Percentiles rank a stretch among this genome's conserved stretches.
These are phyloP conservation scores for Acanthococcus lagerstroemiae DNA, from an alignment of 2,888 invertebrate genomes.

Conservation along the genomic window DNA sequence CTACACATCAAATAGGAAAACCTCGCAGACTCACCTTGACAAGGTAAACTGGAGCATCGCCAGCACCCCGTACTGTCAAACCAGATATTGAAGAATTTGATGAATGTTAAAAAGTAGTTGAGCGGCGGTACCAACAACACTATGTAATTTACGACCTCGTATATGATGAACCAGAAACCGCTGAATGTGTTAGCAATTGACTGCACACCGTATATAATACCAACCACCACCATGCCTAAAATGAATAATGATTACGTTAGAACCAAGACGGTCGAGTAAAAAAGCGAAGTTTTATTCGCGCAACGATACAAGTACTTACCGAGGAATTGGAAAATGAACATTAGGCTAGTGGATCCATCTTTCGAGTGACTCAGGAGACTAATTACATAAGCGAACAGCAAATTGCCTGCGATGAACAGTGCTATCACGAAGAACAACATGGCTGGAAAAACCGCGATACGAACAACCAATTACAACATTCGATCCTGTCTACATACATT, in stretches of 20 bases:
- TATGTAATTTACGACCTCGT: background rate
- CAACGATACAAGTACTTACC: background rate
- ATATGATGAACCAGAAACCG: background rate
- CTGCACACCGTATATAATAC: too few relatives aligned
- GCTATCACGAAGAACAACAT: conserved; percentile 3
- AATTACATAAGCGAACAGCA: conserved; percentile 17
- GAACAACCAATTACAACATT: too few relatives aligned
- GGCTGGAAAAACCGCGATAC: background rate
- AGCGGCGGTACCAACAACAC: conserved; percentile 1
- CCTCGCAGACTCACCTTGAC: background rate
- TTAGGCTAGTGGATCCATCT: conserved; percentile 11
- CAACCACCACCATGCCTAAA: too few relatives aligned
- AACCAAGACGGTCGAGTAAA: too few relatives aligned
- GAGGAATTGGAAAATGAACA: conserved; percentile 2
- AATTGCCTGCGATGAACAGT: background rate
- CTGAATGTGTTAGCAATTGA: too few relatives aligned
- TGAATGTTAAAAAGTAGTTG: background rate
- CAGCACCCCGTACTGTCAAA: background rate
- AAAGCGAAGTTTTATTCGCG: too few relatives aligned
- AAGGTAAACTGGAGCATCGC: too few relatives aligned
- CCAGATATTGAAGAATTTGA: conserved; percentile 6
- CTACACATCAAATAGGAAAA: background rate
- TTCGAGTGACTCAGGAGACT: background rate
- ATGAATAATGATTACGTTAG: too few relatives aligned
- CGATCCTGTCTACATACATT: too few relatives aligned